Evolutionary conservation across 2,797 vertebrate genomes (phyloP).

Genomic region (Hirundo rustica): DNA sequence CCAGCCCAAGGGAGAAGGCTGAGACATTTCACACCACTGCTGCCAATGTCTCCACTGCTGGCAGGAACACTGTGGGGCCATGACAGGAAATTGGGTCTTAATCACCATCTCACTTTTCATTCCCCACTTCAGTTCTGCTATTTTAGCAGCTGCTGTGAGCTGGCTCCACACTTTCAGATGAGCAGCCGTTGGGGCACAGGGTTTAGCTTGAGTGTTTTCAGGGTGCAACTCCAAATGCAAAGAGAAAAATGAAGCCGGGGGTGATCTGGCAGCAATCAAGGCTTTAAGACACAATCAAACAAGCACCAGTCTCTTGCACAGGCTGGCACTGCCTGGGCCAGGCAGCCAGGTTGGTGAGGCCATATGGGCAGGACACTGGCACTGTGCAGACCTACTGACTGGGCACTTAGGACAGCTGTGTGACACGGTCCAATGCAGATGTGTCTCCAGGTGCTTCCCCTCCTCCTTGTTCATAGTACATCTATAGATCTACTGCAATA

Average conservation of each 20-base stretch:
- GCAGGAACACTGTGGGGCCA: neutral
- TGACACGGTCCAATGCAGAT: neutral
- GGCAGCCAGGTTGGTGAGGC: neutral
- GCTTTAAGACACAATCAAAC: neutral
- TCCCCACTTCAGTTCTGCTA: conserved; percentile 50
- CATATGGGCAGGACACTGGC: neutral
- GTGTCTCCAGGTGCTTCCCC: conserved; percentile 38
- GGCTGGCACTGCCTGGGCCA: neutral
- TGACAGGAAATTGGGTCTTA: conserved; percentile 53
- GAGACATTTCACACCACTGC: neutral
- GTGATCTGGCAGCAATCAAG: neutral
- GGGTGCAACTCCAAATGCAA: neutral
- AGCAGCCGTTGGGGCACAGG: neutral
- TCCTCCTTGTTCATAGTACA: neutral
- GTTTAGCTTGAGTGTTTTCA: neutral
- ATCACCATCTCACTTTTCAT: conserved; percentile 63
- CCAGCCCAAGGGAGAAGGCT: neutral
- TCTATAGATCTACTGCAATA: neutral
- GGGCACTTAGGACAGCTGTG: neutral
- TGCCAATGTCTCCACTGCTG: neutral
- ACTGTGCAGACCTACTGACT: neutral
- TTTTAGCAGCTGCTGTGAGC: conserved; percentile 35
- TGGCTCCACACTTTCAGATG: conserved; percentile 20
- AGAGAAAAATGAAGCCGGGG: neutral
- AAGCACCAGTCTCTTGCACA: neutral